Evolutionary conservation across 2,888 invertebrate species (phyloP).

Genomic region (Phaonia tiefii): DNA sequence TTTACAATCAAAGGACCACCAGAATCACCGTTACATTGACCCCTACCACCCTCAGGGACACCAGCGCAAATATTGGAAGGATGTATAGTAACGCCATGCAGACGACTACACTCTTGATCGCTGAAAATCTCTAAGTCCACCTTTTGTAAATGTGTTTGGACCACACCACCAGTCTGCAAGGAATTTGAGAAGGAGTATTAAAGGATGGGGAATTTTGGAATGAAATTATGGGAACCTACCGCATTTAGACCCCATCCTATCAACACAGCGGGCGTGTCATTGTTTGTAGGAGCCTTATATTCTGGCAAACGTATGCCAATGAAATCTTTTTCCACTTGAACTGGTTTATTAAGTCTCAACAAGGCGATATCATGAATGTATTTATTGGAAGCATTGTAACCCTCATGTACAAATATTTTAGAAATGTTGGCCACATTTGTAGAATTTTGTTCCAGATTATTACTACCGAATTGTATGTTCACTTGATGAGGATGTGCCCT

Average conservation of each 20-base stretch:
- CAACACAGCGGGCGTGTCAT: constrained; percentile 71
- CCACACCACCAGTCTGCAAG: constrained; percentile 76
- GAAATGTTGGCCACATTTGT: constrained; percentile 71
- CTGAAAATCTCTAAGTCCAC: constrained; percentile 78
- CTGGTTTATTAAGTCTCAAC: constrained; percentile 70
- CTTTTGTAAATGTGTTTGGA: constrained; percentile 77
- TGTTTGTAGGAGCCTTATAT: constrained; percentile 63
- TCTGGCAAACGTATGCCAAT: constrained; percentile 73
- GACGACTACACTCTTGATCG: constrained; percentile 77
- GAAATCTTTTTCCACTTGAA: constrained; percentile 68
- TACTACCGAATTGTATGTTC: constrained; percentile 76
- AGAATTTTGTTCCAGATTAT: constrained; percentile 70
- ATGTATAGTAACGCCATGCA: constrained; percentile 74
- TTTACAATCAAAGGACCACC: constrained; percentile 80
- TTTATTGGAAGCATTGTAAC: constrained; percentile 72
- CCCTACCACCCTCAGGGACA: constrained; percentile 80
- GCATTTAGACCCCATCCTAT: constrained; percentile 80
- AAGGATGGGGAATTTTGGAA: background rate
- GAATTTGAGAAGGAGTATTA: too few relatives aligned
- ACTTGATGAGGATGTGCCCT: constrained; percentile 68
- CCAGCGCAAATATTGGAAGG: constrained; percentile 81
- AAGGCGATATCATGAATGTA: constrained; percentile 76
- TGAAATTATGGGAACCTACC: constrained; percentile 67
- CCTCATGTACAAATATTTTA: constrained; percentile 74
- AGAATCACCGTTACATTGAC: constrained; percentile 81